Conservation (phyloP, 2,797 vertebrate genomes). For the Acridotheres tristis region DNA sequence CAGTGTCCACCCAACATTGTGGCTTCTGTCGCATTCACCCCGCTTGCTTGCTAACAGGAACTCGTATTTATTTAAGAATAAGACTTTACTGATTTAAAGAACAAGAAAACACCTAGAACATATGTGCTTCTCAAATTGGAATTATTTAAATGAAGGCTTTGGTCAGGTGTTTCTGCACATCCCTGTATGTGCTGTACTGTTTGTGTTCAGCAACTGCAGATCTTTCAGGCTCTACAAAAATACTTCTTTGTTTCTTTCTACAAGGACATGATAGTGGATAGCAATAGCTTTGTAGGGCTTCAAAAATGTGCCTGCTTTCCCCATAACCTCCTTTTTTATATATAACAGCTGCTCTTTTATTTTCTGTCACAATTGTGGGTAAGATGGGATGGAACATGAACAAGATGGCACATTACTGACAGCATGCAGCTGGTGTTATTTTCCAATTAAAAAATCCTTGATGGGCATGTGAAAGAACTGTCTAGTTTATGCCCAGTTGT, state of each 20-base stretch:
- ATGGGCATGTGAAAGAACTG: slow-evolving; percentile 23
- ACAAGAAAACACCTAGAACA: not conserved
- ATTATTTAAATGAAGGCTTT: not conserved
- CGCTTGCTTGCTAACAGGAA: not conserved
- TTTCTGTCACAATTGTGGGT: slow-evolving; percentile 8
- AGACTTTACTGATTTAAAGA: not conserved
- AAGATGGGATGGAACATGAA: not conserved
- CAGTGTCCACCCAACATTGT: not conserved
- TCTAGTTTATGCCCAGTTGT: not conserved
- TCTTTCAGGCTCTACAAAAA: not conserved
- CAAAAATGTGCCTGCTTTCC: not conserved
- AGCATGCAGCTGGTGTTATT: slow-evolving; percentile 36
- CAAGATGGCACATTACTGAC: slow-evolving; percentile 23
- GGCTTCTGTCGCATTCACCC: not conserved
- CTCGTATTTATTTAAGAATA: not conserved
- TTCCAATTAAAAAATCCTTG: slow-evolving; percentile 42
- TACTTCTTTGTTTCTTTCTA: not conserved
- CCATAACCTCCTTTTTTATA: not conserved
- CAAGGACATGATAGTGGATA: not conserved
- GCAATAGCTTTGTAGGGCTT: not conserved
- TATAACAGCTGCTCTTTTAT: slow-evolving; percentile 42
- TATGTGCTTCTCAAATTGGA: not conserved
- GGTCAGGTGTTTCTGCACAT: not conserved
- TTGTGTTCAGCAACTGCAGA: not conserved
- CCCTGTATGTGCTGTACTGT: not conserved